These are phyloP conservation scores for Tricholauxania praeusta DNA, from an alignment of 2,888 invertebrate genomes.

Conservation along the genomic window DNA sequence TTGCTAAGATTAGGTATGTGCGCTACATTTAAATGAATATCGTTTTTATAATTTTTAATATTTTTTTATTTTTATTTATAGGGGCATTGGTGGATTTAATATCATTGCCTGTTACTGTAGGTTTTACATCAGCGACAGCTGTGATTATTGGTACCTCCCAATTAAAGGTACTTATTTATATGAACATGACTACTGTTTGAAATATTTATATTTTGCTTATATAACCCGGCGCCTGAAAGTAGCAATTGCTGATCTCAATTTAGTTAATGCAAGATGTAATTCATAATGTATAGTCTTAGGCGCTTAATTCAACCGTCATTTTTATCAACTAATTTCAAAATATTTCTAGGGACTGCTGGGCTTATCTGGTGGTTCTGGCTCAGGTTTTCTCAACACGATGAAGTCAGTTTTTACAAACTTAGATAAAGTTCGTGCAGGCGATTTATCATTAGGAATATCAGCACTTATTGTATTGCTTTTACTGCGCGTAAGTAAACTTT, in stretches of 20 bases:
- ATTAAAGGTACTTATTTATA: slow-evolving; percentile 70
- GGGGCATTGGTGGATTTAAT: slow-evolving; percentile 91
- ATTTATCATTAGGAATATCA: slow-evolving; percentile 77
- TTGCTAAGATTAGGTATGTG: slow-evolving; percentile 79
- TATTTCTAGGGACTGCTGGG: slow-evolving; percentile 73
- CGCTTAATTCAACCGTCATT: background rate
- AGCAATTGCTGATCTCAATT: too few species aligned
- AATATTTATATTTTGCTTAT: too few species aligned
- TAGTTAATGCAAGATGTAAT: too few species aligned
- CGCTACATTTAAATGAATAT: background rate
- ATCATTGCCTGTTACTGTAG: slow-evolving; percentile 89
- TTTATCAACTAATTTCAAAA: background rate
- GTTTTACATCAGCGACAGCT: slow-evolving; percentile 92
- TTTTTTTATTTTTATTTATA: slow-evolving; percentile 57
- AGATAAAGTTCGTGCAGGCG: slow-evolving; percentile 76
- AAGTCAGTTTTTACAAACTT: slow-evolving; percentile 78
- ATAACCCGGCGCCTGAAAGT: too few species aligned
- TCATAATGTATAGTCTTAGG: background rate
- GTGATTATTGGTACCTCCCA: slow-evolving; percentile 91
- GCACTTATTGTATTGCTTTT: slow-evolving; percentile 81
- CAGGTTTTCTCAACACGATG: slow-evolving; percentile 81
- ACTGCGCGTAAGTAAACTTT: slow-evolving; percentile 75
- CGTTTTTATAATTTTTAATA: background rate
- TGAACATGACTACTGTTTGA: background rate
- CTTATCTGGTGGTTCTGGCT: slow-evolving; percentile 76